These are phyloP conservation scores for Liopterus haemorrhoidalis DNA, from an alignment of 2,888 invertebrate genomes.

Conservation along the genomic window DNA sequence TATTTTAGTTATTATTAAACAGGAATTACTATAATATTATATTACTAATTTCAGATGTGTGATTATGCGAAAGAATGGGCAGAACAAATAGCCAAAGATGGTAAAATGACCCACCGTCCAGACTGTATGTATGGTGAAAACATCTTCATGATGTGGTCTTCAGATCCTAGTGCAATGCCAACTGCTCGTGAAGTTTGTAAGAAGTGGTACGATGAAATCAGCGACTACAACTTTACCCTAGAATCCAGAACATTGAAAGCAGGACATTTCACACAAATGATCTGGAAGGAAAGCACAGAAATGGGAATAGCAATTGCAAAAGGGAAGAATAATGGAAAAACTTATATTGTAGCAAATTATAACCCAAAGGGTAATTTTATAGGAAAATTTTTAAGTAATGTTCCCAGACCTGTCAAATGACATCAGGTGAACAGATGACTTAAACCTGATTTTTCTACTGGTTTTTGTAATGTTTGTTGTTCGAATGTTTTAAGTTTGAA, in stretches of 20 bases:
- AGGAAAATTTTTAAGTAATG: slow-evolving; percentile 64
- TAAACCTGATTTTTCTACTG: slow-evolving; percentile 19
- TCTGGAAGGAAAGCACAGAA: slow-evolving; percentile 64
- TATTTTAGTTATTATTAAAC: no score
- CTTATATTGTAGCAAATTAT: slow-evolving; percentile 81
- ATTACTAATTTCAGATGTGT: slow-evolving; percentile 46
- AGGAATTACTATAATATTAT: no score
- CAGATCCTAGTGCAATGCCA: slow-evolving; percentile 49
- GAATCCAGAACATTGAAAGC: slow-evolving; percentile 49
- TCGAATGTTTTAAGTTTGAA: slow-evolving; percentile 22
- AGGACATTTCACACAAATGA: slow-evolving; percentile 53
- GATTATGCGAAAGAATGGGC: slow-evolving; percentile 67
- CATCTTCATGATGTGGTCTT: slow-evolving; percentile 53
- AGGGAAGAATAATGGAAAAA: slow-evolving; percentile 67
- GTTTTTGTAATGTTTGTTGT: slow-evolving; percentile 23
- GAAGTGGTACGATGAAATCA: slow-evolving; percentile 56
- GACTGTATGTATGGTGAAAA: slow-evolving; percentile 60
- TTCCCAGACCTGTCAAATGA: slow-evolving; percentile 49
- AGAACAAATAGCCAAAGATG: slow-evolving; percentile 57
- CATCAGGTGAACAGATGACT: no score
- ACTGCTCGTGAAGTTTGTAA: slow-evolving; percentile 52
- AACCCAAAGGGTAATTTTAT: slow-evolving; percentile 75
- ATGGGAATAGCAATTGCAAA: slow-evolving; percentile 67
- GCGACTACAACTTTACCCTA: slow-evolving; percentile 48
- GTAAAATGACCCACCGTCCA: slow-evolving; percentile 59